These are phyloP conservation scores for Matsumyia berberina DNA, from an alignment of 2,888 invertebrate genomes.

Conservation along the genomic window DNA sequence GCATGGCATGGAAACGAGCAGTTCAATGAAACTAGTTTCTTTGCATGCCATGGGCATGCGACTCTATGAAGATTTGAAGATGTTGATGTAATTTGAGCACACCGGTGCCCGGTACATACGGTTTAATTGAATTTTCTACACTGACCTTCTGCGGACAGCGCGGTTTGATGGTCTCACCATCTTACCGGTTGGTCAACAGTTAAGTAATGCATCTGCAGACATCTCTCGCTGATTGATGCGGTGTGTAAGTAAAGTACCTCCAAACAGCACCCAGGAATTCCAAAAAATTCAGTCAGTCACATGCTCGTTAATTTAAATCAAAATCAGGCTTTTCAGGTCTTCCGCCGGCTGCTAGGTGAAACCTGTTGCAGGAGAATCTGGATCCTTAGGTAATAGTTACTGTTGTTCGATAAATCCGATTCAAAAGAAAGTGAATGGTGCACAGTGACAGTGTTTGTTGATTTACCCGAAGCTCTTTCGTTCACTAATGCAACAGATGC, in stretches of 20 bases:
- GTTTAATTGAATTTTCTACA: conserved; percentile 69
- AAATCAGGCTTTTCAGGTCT: conserved; percentile 66
- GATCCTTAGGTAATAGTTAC: conserved; percentile 67
- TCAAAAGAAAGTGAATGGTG: conserved; percentile 57
- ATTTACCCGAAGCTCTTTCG: conserved; percentile 28
- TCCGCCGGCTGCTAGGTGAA: conserved; percentile 13
- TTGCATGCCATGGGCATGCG: conserved; percentile 50
- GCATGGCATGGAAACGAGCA: conserved; percentile 61
- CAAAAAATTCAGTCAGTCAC: conserved; percentile 24
- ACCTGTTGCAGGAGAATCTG: conserved; percentile 66
- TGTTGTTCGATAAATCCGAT: conserved; percentile 23
- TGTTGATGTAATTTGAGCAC: conserved; percentile 53
- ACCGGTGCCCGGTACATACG: conserved; percentile 56
- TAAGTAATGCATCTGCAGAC: conserved; percentile 52
- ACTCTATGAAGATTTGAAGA: conserved; percentile 30
- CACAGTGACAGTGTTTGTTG: conserved; percentile 10
- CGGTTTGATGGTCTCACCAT: conserved; percentile 13
- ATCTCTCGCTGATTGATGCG: conserved; percentile 46
- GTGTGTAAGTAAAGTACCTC: conserved; percentile 13
- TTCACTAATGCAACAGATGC: conserved; percentile 32
- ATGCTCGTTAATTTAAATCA: conserved; percentile 46
- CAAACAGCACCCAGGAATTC: conserved; percentile 65
- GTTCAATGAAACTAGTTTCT: conserved; percentile 67
- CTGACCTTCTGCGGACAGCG: conserved; percentile 64
- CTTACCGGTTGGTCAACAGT: conserved; percentile 45